Base-by-base conservation (phyloP, 1,140 invertebrate species). In the Colletes gigas region DNA sequence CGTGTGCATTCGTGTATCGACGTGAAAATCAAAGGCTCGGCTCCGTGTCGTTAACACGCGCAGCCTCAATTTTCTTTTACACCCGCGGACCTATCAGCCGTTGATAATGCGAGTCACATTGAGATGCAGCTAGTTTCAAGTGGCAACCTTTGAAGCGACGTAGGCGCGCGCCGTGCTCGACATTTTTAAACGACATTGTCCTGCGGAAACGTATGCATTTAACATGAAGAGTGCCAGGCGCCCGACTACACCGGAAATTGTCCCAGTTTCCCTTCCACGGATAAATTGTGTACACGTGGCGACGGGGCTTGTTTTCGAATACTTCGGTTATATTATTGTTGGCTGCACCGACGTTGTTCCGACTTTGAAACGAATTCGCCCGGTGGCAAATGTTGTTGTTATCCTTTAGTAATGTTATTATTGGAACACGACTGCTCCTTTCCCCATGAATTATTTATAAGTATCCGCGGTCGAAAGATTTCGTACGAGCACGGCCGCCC, bases 11-110 rank as follows among this genome's bases (percentile, higher is more conserved):
- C 70, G 19, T 80, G 67, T 80, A 60, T 68, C 78, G 60, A 63
- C 71, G 75, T 76, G 82, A 83, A 87, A 87, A 86, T 87, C 85
- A 87, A 87, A 87, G 85, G 84, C 85, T 76, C 67, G 44, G 44
- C 83, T 62, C 8, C 67, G 69, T 74, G 65, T 62, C 81, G 70
- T 59, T 57, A 67, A 87, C 70, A 81, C 73, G 73, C 59, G 55
- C 50, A 78, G 68, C 76, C 67, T 81, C 44, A 82, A 87, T 86
- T 86, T 87, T 86, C 85, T 87, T 82, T 74, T 83, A 78, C 74
- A 73, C 78, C 71, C 60, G 69, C 66, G 59, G 54, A 65, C 63
- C 85, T 73, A 83, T 86, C 82, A 86, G 44, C 81, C 76, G 81
- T 83, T 73, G 74, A 86, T 87, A 87, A 86, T 73, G 69, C 81